A percentile compares a stretch with the other conserved stretches of the same genome.
Evolutionary conservation across 2,113 vertebrate species (phyloP).

Genomic region (Psephotus haematonotus): DNA sequence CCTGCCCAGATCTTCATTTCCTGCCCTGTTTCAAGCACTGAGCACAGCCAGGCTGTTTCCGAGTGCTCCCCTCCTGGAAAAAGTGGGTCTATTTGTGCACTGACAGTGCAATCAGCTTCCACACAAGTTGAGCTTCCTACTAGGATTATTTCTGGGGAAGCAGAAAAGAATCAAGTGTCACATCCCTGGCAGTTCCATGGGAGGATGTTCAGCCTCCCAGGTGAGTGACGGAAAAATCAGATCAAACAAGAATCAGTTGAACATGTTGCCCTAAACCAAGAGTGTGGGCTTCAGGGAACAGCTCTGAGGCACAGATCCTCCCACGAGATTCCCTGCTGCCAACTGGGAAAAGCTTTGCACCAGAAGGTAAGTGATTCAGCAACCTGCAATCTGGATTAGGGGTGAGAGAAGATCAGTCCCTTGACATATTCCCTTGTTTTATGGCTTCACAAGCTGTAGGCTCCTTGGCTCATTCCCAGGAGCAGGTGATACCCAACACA

Average conservation of each 20-base stretch:
- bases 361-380: conserved; percentile 32
- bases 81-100: not conserved
- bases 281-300: conserved; percentile 1
- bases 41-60: not conserved
- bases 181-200: not conserved
- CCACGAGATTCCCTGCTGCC: not conserved
- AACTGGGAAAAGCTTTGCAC: not conserved
- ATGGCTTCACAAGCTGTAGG: not conserved
- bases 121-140: not conserved
- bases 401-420: not conserved
- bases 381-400: not conserved
- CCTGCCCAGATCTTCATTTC: not conserved
- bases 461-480: not conserved
- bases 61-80: not conserved
- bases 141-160: fast-evolving
- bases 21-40: not conserved
- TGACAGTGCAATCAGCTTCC: not conserved
- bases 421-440: not conserved
- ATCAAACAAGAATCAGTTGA: not conserved
- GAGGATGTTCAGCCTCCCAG: not conserved
- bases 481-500: not conserved
- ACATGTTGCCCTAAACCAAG: not conserved
- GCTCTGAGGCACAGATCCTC: conserved; percentile 19
- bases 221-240: not conserved
- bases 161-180: not conserved